Percentiles rank a stretch among this genome's conserved stretches.
These are phyloP conservation scores for Rallus limicola DNA, from an alignment of 2,113 vertebrate genomes.

Conservation along the genomic window DNA sequence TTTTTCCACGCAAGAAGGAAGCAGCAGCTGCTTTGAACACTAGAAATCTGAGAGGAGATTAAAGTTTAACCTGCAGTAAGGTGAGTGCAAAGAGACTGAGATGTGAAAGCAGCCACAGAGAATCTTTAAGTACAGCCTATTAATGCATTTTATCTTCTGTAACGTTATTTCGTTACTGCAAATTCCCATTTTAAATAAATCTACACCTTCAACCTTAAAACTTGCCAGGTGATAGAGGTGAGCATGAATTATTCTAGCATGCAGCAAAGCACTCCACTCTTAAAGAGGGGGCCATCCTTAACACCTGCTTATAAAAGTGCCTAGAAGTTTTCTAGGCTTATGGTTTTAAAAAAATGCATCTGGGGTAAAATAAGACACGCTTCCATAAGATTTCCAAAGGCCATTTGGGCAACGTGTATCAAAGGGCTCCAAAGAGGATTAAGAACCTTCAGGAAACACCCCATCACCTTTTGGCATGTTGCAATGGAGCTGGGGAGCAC, in stretches of 20 bases:
- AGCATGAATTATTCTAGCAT: background rate
- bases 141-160: background rate
- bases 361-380: background rate
- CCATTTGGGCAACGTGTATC: background rate
- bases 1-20: background rate
- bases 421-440: background rate
- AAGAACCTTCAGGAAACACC: background rate
- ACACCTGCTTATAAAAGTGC: background rate
- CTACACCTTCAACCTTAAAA: background rate
- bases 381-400: background rate
- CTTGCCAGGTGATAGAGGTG: background rate
- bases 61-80: background rate
- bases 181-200: background rate
- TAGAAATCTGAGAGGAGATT: background rate
- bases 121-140: background rate
- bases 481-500: background rate
- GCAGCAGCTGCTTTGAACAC: background rate
- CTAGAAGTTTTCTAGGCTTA: background rate
- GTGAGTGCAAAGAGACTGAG: background rate
- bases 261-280: background rate
- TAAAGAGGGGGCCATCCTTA: background rate
- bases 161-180: background rate
- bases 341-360: fast-evolving
- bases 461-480: background rate
- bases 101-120: background rate